phyloP scores from a whole-genome alignment of 2,797 vertebrate species.

The Ammospiza maritima region DNA sequence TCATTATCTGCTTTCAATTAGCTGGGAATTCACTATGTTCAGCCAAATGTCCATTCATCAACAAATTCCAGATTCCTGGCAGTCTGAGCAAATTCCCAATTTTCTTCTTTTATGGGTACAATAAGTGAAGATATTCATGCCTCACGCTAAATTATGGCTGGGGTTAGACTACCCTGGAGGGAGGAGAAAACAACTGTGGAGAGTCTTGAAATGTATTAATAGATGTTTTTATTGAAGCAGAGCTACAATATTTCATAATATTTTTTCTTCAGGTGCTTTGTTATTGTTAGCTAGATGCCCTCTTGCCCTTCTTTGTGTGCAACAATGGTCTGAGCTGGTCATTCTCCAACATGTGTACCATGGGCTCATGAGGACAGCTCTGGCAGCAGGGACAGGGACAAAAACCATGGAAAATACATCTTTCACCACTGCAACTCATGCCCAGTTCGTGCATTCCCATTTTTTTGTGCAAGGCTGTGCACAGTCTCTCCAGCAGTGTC shows the following conservation, averaged over 20 bases:
- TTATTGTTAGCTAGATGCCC: background rate
- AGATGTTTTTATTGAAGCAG: conserved; percentile 9
- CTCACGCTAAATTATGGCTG: conserved; percentile 66
- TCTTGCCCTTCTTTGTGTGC: background rate
- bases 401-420: background rate
- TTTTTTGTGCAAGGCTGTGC: background rate
- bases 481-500: background rate
- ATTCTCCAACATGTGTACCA: background rate
- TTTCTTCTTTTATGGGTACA: conserved; percentile 77
- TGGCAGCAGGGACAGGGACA: background rate
- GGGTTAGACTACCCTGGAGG: conserved; percentile 50
- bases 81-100: conserved; percentile 78
- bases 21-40: conserved; percentile 78
- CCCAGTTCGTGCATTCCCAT: background rate
- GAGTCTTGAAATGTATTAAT: conserved; percentile 29
- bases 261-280: conserved; percentile 13
- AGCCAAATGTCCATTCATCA: conserved; percentile 82
- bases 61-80: conserved; percentile 80
- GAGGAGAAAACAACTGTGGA: background rate
- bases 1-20: conserved; percentile 84
- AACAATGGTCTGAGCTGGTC: background rate
- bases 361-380: background rate
- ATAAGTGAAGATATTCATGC: conserved; percentile 73
- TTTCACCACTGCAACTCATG: background rate
- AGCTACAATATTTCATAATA: background rate